Conservation (phyloP, 2,113 vertebrate species). For the Galemys pyrenaicus region DNA sequence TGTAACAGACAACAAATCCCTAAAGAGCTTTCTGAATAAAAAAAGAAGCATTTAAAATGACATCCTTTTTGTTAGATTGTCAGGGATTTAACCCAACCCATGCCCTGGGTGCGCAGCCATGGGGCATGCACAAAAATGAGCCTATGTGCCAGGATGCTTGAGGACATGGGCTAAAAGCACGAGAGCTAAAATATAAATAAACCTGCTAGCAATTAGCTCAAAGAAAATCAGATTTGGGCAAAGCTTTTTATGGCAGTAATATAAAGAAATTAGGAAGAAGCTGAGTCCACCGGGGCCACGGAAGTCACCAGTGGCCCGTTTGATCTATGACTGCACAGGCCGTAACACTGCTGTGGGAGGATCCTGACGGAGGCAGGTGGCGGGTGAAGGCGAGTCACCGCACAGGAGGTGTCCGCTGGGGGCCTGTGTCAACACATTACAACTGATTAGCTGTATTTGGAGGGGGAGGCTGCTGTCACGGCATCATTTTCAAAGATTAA, state of each 20-base stretch:
- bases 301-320: too few relatives aligned
- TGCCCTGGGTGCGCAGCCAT: neutral
- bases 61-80: neutral
- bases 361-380: too few relatives aligned
- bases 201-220: neutral
- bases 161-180: neutral
- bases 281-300: neutral
- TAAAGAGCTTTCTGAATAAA: neutral
- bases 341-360: neutral
- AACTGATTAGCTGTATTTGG: neutral
- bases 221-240: neutral
- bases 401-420: too few relatives aligned
- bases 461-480: neutral
- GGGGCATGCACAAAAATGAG: neutral
- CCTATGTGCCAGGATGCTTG: too few relatives aligned
- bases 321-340: too few relatives aligned
- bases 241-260: neutral
- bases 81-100: neutral
- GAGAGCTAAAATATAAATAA: neutral
- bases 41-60: neutral
- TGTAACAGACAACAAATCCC: neutral
- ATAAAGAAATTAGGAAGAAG: neutral
- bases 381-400: too few relatives aligned
- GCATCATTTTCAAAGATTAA: neutral
- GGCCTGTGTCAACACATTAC: neutral